phyloP scores from a whole-genome alignment of 2,113 vertebrate species.

The Phrynosoma platyrhinos region DNA sequence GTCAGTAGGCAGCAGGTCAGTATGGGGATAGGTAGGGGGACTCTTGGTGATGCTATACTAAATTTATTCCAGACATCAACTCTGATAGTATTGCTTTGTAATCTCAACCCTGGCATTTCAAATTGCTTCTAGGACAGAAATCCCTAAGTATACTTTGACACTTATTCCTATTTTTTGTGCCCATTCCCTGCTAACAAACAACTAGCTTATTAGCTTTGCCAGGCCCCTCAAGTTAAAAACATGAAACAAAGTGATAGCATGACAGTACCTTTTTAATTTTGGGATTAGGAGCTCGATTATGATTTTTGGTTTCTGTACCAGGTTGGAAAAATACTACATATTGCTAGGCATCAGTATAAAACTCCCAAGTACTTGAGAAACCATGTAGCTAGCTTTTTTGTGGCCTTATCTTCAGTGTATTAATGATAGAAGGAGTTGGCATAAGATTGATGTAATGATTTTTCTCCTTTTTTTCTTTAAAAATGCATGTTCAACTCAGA shows the following conservation, averaged over 20 bases:
- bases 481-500: neutral
- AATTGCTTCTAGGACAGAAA: neutral
- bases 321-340: neutral
- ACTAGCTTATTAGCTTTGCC: neutral
- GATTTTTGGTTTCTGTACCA: neutral
- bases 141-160: neutral
- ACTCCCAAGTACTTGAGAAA: neutral
- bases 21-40: rapidly evolving
- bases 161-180: neutral
- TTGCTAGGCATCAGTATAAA: neutral
- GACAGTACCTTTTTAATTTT: neutral
- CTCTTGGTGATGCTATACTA: neutral
- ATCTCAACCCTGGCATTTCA: neutral
- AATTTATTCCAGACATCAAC: neutral
- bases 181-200: neutral
- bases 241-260: neutral
- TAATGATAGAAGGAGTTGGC: conserved; percentile 10
- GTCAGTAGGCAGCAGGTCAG: neutral
- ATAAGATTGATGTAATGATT: neutral
- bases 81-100: neutral
- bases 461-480: neutral
- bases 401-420: conserved; percentile 13
- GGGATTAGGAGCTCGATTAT: neutral
- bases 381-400: neutral
- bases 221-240: neutral